Base-by-base conservation (phyloP, 2,113 vertebrate genomes). In the Takifugu bimaculatus region DNA sequence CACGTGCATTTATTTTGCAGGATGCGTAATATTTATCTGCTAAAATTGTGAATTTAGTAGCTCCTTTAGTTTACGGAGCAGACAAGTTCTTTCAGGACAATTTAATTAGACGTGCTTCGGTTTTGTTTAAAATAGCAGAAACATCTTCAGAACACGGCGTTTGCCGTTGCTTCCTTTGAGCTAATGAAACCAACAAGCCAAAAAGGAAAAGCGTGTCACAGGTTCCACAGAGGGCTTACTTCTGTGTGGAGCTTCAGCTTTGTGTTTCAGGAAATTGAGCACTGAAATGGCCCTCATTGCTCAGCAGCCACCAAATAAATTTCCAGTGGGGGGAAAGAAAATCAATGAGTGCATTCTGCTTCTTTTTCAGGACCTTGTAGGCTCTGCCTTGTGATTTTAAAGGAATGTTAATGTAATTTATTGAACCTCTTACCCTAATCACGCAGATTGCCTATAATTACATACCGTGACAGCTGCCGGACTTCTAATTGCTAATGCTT, bases 341-440 rank as follows among this genome's bases (percentile, higher is more conserved):
- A 91, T 92, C 90, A 63, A 92, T 92, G 87, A 2, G 50, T 60
- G 72, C 87, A 77, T 88, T 88, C 83, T 76, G 76, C 84, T 80
- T 87, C 79, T 86, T 15, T 88, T 87, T 84, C 79, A 79, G 81
- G 70, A 79, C 80, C 73, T 83, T 72, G 75, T 82, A 75, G 81
- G 75, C 69, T 86, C 74, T 85, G 77, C 75, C 82, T 80, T 81
- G 76, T 82, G 85, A 87, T 85, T 88, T 87, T 85, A 81, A 90
- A 90, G 89, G 89, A 89, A 90, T 89, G 90, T 90, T 91, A 91
- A 91, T 90, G 88, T 90, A 89, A 92, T 92, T 90, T 91, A 92
- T 90, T 82, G 89, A 88, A 85, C 88, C 88, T 91, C 83, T 92
- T 89, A 89, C 82, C 85, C 89, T 92, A 92, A 91, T 92, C 89